These are phyloP conservation scores for Meleagris gallopavo DNA, from an alignment of 2,113 vertebrate species.

Conservation along the genomic window DNA sequence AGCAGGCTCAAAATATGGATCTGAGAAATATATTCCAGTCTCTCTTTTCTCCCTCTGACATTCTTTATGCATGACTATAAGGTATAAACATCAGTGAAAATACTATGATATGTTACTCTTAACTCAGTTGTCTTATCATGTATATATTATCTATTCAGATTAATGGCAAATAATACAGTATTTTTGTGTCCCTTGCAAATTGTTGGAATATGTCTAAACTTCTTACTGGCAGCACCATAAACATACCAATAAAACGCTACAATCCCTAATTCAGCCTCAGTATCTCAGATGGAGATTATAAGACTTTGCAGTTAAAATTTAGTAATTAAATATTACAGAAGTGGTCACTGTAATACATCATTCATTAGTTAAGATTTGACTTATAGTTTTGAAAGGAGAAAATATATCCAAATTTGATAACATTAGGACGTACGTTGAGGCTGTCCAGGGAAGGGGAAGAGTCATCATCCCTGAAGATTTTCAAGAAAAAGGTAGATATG, in stretches of 20 bases:
- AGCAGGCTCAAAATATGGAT: neutral
- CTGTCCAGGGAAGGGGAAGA: too few species aligned
- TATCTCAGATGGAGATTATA: neutral
- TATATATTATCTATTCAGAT: neutral
- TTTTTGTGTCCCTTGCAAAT: neutral
- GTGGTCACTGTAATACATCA: neutral
- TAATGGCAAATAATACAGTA: neutral
- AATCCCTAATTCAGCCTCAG: neutral
- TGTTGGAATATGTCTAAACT: neutral
- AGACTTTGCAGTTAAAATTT: neutral
- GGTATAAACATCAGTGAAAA: neutral
- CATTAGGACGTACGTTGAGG: neutral
- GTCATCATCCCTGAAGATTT: too few species aligned
- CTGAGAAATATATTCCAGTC: neutral
- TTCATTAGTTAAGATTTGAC: neutral
- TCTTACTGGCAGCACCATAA: neutral
- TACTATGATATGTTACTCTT: neutral
- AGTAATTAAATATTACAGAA: neutral
- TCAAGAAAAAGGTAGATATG: too few species aligned
- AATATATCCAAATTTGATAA: neutral
- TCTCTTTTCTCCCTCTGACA: neutral
- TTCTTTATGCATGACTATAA: neutral
- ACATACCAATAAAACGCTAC: neutral
- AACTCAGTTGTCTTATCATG: neutral
- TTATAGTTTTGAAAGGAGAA: neutral